Conservation (phyloP, 2,113 vertebrate genomes). For the Megaceryle torquata region DNA sequence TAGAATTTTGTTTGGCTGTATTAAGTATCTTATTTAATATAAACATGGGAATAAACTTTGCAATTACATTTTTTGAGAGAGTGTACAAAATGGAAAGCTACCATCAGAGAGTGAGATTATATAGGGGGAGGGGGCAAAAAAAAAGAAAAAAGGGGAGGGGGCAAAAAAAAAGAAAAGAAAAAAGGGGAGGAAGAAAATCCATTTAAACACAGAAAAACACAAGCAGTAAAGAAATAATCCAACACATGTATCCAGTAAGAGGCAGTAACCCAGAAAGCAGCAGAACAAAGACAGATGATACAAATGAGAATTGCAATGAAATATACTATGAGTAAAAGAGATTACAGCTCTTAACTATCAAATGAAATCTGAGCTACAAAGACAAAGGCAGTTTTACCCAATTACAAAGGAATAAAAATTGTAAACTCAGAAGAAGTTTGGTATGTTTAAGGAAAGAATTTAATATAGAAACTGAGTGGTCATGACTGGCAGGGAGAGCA, state of each 20-base stretch:
- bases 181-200: background rate
- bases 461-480: background rate
- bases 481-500: background rate
- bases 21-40: slow-evolving; percentile 59
- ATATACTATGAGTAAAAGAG: background rate
- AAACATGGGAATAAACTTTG: slow-evolving; percentile 29
- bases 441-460: background rate
- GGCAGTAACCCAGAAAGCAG: background rate
- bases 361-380: background rate
- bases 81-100: background rate
- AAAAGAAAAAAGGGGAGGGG: too few relatives aligned
- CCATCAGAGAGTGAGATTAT: background rate
- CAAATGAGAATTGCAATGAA: background rate
- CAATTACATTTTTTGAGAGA: slow-evolving; percentile 45
- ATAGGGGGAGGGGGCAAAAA: background rate
- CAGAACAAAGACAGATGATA: background rate
- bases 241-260: background rate
- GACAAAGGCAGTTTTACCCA: background rate
- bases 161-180: background rate
- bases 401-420: background rate
- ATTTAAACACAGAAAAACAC: background rate
- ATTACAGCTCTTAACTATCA: background rate
- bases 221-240: background rate
- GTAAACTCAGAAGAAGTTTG: background rate
- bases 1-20: slow-evolving; percentile 28